phyloP scores from a whole-genome alignment of 2,113 vertebrate genomes.

The Scopus umbretta region DNA sequence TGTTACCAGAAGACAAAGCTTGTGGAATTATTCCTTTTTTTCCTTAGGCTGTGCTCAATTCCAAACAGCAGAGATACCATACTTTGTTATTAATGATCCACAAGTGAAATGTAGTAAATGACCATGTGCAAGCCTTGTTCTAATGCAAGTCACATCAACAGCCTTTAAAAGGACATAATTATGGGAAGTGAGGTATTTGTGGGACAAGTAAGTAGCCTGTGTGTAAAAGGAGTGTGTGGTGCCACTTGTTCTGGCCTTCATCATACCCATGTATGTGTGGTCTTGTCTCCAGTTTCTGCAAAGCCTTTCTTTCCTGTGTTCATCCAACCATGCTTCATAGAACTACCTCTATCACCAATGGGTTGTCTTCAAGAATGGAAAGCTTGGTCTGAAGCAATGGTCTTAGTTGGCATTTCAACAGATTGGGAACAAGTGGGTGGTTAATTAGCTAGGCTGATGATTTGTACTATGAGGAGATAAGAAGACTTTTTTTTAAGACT shows the following conservation, averaged over 20 bases:
- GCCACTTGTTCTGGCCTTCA: neutral
- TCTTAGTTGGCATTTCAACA: neutral
- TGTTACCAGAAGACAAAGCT: neutral
- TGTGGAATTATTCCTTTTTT: neutral
- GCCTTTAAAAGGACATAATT: neutral
- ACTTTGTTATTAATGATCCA: neutral
- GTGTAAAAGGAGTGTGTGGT: neutral
- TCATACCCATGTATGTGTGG: neutral
- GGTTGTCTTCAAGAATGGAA: neutral
- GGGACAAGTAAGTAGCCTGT: neutral
- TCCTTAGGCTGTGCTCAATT: neutral
- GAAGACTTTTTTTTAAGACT: neutral
- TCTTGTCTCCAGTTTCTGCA: neutral
- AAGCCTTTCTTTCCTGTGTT: neutral
- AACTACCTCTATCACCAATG: fast-evolving
- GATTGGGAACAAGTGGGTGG: neutral
- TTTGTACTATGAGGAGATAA: neutral
- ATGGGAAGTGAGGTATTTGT: neutral
- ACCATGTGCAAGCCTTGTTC: neutral
- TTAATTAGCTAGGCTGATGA: neutral
- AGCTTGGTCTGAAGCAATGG: neutral
- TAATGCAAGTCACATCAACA: neutral
- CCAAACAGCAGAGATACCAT: neutral
- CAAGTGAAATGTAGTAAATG: neutral
- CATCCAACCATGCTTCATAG: neutral